Percentiles rank a stretch among this genome's conserved stretches.
phyloP scores from a whole-genome alignment of 2,888 invertebrate genomes.

The Drosophila stalkeri region DNA sequence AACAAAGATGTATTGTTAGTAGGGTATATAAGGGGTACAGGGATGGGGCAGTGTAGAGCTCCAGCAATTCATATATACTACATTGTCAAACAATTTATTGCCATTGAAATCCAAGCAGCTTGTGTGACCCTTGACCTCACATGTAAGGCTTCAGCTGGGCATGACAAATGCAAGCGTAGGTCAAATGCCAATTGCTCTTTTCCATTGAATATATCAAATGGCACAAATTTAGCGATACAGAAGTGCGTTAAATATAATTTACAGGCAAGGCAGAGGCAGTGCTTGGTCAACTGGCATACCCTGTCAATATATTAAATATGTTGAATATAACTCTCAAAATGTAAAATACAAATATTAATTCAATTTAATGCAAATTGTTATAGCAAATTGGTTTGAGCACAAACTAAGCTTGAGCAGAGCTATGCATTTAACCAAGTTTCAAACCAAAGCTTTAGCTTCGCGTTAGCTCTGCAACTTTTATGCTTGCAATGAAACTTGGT shows the following conservation, averaged over 20 bases:
- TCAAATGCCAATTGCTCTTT: slow-evolving; percentile 39
- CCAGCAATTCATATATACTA: slow-evolving; percentile 3
- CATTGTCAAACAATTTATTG: slow-evolving; percentile 41
- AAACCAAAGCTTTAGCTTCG: slow-evolving; percentile 7
- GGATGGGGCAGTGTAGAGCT: too few species aligned
- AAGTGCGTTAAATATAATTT: slow-evolving; percentile 1
- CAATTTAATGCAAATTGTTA: background rate
- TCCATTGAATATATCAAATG: slow-evolving; percentile 4
- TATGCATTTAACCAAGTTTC: slow-evolving; percentile 13
- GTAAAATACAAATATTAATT: background rate
- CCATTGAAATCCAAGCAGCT: slow-evolving; percentile 41
- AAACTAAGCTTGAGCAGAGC: background rate
- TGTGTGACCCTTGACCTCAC: slow-evolving; percentile 29
- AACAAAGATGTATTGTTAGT: slow-evolving; percentile 2
- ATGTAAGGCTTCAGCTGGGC: background rate
- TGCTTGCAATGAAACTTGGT: slow-evolving; percentile 31
- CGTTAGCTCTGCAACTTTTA: background rate
- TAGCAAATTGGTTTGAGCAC: background rate
- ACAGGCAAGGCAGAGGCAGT: background rate
- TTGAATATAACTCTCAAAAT: background rate
- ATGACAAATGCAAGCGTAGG: slow-evolving; percentile 20
- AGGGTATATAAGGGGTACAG: too few species aligned
- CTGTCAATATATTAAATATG: background rate
- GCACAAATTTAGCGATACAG: background rate
- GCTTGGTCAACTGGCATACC: background rate